Evolutionary conservation across 2,113 vertebrate species (phyloP), one percentile per base, ranked within the genome.

Genomic region (Aegotheles bennettii): DNA sequence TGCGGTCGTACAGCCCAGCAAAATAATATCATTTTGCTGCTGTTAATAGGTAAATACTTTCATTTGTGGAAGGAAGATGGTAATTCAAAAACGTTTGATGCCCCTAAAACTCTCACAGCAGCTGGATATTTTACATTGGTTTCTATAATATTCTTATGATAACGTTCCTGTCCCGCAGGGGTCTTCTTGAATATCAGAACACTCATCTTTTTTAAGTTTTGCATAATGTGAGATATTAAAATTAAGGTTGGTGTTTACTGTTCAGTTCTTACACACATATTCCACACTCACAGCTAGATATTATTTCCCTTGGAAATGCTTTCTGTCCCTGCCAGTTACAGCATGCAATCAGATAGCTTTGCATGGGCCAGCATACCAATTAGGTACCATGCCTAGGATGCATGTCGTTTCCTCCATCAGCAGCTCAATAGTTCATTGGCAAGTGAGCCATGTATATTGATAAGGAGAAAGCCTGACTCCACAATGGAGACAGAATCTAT

Each of bases 221-320:
- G 93, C 94, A 96, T 98, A 97, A 96, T 97, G 84, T 69, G 89
- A 96, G 94, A 92, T 95, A 97, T 97, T 98, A 95, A 98, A 98
- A 98, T 97, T 97, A 98, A 97, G 95, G 92, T 91, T 97, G 90
- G 85, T 98, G 96, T 98, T 98, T 97, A 97, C 95, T 96, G 87
- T 97, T 98, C 96, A 96, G 73, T 92, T 96, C 91, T 97, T 95
- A 85, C 69, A 96, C 57, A 93, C 84, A 95, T 94, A 98, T 95
- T 97, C 95, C 93, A 96, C 95, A 96, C 97, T 97, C 96, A 96
- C 96, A 97, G 97, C 84, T 76, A 97, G 96, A 96, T 96, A 96
- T 97, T 97, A 98, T 98, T 98, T 98, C 95, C 95, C 96, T 97
- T 95, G 96, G 95, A 98, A 97, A 98, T 97, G 97, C 93, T 96